phyloP scores from a whole-genome alignment of 1,140 invertebrate species.

The Sinella curviseta region DNA sequence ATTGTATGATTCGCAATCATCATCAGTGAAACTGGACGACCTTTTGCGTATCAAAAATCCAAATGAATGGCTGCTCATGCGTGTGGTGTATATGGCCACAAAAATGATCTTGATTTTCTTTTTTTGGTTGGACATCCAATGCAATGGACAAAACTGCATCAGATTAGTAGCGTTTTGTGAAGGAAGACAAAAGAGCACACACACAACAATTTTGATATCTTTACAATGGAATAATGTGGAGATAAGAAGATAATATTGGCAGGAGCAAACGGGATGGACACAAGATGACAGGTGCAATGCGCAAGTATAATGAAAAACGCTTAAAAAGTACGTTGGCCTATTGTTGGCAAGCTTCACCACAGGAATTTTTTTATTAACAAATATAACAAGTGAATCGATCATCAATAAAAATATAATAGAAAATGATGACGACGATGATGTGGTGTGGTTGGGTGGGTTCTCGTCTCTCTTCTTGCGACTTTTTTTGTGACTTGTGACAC shows the following conservation, averaged over 20 bases:
- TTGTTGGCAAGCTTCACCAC: no score
- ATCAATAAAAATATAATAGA: background rate
- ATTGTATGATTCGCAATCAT: background rate
- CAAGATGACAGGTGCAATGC: no score
- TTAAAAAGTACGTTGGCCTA: background rate
- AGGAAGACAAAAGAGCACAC: background rate
- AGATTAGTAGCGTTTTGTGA: background rate
- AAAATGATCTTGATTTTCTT: no score
- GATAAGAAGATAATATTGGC: no score
- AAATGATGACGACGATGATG: no score
- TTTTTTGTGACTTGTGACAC: background rate
- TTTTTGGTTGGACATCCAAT: no score
- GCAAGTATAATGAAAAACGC: background rate
- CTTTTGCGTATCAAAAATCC: background rate
- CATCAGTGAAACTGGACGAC: background rate
- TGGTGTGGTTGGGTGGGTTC: background rate
- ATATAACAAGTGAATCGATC: slow-evolving; percentile 3
- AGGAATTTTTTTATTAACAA: background rate
- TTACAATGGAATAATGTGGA: no score
- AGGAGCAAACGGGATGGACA: background rate
- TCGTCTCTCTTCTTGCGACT: background rate
- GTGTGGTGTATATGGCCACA: no score
- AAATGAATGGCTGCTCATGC: no score
- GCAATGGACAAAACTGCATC: no score
- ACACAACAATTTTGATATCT: no score